Conservation (phyloP, 2,888 invertebrate species). For the Sesia apiformis region DNA sequence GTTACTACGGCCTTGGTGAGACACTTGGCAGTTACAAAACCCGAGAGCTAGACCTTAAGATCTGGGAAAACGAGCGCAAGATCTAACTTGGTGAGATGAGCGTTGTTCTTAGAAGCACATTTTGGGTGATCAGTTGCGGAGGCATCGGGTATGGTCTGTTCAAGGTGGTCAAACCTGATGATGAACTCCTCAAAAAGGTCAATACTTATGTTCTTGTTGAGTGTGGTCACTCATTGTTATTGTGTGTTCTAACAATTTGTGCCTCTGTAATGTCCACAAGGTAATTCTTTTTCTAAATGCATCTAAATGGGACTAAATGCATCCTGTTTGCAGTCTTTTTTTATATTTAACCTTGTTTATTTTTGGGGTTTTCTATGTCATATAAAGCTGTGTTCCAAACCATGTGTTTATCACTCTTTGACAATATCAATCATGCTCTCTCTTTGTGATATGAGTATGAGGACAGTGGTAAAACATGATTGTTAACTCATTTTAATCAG, state of each 20-base stretch:
- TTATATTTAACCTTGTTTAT: slow-evolving; percentile 2
- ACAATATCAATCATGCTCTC: too few relatives aligned
- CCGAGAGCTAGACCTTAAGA: slow-evolving; percentile 70
- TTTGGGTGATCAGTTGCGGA: slow-evolving; percentile 76
- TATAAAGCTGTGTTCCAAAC: too few relatives aligned
- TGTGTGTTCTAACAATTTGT: not conserved
- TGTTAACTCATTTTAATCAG: too few relatives aligned
- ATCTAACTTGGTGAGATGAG: slow-evolving; percentile 63
- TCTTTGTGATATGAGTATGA: too few relatives aligned
- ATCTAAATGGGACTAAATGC: not conserved
- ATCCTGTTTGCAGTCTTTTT: slow-evolving; percentile 20
- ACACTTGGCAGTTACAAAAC: slow-evolving; percentile 64
- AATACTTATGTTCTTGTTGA: slow-evolving; percentile 23
- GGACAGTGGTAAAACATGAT: too few relatives aligned
- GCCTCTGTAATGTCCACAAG: not conserved
- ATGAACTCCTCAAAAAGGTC: slow-evolving; percentile 71
- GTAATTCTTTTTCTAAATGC: not conserved
- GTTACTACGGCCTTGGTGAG: slow-evolving; percentile 82
- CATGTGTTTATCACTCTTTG: too few relatives aligned
- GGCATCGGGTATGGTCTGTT: slow-evolving; percentile 77
- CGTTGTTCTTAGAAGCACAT: slow-evolving; percentile 61
- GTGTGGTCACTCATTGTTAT: slow-evolving; percentile 1
- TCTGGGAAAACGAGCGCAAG: slow-evolving; percentile 74
- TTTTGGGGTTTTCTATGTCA: too few relatives aligned
- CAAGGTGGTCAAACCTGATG: slow-evolving; percentile 69